Evolutionary conservation across 2,888 invertebrate genomes (phyloP).

Genomic region (Leptinotarsa juncta): DNA sequence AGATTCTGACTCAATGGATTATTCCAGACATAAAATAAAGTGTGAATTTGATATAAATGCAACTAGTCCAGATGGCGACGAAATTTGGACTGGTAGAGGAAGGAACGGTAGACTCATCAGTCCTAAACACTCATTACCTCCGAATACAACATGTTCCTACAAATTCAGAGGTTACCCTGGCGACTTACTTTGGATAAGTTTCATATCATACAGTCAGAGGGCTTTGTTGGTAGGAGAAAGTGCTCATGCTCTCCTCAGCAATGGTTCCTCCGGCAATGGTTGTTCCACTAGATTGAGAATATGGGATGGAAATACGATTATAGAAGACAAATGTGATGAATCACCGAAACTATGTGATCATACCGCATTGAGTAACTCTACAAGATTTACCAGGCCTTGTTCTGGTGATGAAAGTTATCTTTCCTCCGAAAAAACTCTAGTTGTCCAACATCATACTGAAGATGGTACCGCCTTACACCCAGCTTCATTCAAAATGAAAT

Average conservation of each 20-base stretch:
- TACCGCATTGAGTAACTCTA: slow-evolving; percentile 77
- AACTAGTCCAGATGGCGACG: slow-evolving; percentile 74
- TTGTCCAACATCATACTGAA: slow-evolving; percentile 71
- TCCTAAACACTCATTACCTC: slow-evolving; percentile 86
- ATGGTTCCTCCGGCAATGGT: slow-evolving; percentile 61
- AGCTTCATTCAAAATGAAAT: slow-evolving; percentile 77
- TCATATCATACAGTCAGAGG: slow-evolving; percentile 85
- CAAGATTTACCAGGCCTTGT: slow-evolving; percentile 83
- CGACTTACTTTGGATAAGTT: slow-evolving; percentile 89
- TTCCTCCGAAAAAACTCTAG: slow-evolving; percentile 66
- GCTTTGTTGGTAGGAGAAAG: slow-evolving; percentile 73
- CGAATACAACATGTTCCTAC: slow-evolving; percentile 89
- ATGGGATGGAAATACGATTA: slow-evolving; percentile 77
- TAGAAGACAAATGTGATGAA: slow-evolving; percentile 82
- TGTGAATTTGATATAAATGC: slow-evolving; percentile 85
- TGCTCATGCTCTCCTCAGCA: slow-evolving; percentile 58
- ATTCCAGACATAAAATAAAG: slow-evolving; percentile 71
- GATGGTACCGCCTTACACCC: slow-evolving; percentile 86
- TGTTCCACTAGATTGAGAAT: slow-evolving; percentile 80
- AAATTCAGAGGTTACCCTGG: slow-evolving; percentile 82
- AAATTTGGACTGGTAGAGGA: slow-evolving; percentile 70
- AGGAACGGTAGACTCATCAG: slow-evolving; percentile 81
- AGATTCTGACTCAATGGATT: slow-evolving; percentile 88
- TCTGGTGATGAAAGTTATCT: slow-evolving; percentile 84
- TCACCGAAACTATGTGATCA: slow-evolving; percentile 87